phyloP scores from a whole-genome alignment of 1,140 invertebrate species.

The Tyrophagus putrescentiae region DNA sequence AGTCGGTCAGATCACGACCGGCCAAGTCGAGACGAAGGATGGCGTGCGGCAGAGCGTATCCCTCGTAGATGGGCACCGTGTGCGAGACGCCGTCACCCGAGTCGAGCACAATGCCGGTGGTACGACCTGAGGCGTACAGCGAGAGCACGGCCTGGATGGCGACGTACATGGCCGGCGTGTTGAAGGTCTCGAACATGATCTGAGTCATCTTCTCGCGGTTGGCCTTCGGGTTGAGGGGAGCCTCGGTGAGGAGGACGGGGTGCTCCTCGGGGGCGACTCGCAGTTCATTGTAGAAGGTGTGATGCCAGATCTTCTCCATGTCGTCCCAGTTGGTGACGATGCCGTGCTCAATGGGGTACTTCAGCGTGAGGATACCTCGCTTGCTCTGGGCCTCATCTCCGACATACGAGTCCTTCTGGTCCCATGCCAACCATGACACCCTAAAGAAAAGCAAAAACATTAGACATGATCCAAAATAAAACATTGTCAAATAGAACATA shows the following conservation, averaged over 20 bases:
- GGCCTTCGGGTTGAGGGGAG: conserved; percentile 37
- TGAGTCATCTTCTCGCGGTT: conserved; percentile 39
- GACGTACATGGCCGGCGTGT: conserved; percentile 80
- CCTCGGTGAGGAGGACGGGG: conserved; percentile 37
- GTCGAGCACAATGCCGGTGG: conserved; percentile 75
- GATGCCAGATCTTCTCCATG: conserved; percentile 38
- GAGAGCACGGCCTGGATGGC: conserved; percentile 79
- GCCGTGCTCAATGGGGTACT: conserved; percentile 41
- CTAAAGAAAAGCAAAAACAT: conserved; percentile 20
- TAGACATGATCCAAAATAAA: not conserved
- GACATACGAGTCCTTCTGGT: conserved; percentile 39
- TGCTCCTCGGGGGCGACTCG: conserved; percentile 40
- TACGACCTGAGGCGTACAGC: conserved; percentile 79
- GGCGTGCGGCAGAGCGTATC: conserved; percentile 41
- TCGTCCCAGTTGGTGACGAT: conserved; percentile 44
- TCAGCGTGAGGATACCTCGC: conserved; percentile 39
- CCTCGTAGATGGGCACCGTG: conserved; percentile 77
- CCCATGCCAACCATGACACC: conserved; percentile 37
- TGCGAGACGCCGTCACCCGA: conserved; percentile 75
- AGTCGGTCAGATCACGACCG: conserved; percentile 43
- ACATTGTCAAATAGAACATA: conserved; percentile 27
- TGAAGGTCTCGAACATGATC: conserved; percentile 53
- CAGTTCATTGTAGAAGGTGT: conserved; percentile 43
- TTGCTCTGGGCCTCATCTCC: conserved; percentile 34
- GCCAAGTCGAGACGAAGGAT: conserved; percentile 41